Conservation (phyloP, 1,140 invertebrate species). For the Heliothis subflexa region DNA sequence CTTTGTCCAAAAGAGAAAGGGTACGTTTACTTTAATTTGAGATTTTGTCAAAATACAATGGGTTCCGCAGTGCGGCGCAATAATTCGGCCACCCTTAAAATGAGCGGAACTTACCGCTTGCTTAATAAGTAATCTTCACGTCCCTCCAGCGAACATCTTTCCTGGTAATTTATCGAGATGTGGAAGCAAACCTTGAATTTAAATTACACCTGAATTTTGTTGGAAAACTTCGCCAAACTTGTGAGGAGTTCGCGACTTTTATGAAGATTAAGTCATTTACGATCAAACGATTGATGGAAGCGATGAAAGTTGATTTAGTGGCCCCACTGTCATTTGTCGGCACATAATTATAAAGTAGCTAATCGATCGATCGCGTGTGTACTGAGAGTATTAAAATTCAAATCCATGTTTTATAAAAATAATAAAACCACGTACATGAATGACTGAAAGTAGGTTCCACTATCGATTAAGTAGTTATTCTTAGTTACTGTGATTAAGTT, state of each 20-base stretch:
- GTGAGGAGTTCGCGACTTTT: not conserved
- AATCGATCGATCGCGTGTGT: not conserved
- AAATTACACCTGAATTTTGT: slow-evolving; percentile 41
- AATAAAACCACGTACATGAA: not conserved
- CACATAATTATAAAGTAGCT: not conserved
- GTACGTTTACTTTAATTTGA: slow-evolving; percentile 35
- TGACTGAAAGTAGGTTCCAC: too few species aligned
- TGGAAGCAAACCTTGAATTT: slow-evolving; percentile 46
- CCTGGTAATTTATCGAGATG: slow-evolving; percentile 45
- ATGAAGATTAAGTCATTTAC: slow-evolving; percentile 1
- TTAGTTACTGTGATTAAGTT: not conserved
- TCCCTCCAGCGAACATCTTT: slow-evolving; percentile 31
- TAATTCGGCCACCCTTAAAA: slow-evolving; percentile 58
- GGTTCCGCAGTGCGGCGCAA: slow-evolving; percentile 66
- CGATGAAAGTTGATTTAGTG: slow-evolving; percentile 1
- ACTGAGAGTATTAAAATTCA: not conserved
- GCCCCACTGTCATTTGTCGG: not conserved
- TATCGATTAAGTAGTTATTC: too few species aligned
- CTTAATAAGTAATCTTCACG: slow-evolving; percentile 57
- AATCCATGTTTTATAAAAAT: not conserved
- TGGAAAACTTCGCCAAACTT: slow-evolving; percentile 4
- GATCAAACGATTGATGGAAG: not conserved
- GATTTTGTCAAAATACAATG: slow-evolving; percentile 57
- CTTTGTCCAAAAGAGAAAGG: slow-evolving; percentile 39
- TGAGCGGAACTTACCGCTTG: slow-evolving; percentile 48